A percentile compares a stretch with the other conserved stretches of the same genome.
Evolutionary conservation across 2,113 vertebrate genomes (phyloP).

Genomic region (Chroicocephalus ridibundus): DNA sequence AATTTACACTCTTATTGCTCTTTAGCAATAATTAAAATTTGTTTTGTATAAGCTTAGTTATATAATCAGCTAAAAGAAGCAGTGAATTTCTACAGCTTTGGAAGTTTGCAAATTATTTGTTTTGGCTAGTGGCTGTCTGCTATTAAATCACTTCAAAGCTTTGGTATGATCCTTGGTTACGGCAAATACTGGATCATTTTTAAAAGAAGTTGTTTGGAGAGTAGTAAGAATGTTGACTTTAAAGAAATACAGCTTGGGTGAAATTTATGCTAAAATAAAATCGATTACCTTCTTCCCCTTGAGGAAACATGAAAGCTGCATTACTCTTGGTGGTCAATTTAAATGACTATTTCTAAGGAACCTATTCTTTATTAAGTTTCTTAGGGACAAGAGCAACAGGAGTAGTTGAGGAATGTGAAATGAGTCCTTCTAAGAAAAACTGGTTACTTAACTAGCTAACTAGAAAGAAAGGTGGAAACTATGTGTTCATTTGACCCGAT

Average conservation of each 20-base stretch:
- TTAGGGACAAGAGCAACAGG: background rate
- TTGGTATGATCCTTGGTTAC: background rate
- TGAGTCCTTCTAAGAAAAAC: background rate
- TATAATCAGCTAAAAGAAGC: slow-evolving; percentile 1
- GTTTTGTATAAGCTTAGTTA: slow-evolving; percentile 1
- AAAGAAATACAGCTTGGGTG: background rate
- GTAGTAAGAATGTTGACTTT: background rate
- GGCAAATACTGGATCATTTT: background rate
- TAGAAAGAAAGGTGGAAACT: background rate
- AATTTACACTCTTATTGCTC: background rate
- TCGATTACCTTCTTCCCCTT: background rate
- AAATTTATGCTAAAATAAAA: background rate
- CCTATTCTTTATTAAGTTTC: background rate
- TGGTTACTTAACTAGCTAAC: background rate
- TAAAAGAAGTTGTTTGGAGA: background rate
- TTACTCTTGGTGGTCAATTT: background rate
- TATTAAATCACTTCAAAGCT: slow-evolving; percentile 5
- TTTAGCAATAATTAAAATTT: slow-evolving; percentile 18
- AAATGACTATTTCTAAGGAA: background rate
- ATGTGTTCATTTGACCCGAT: background rate
- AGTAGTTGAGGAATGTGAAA: background rate
- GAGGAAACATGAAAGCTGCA: background rate
- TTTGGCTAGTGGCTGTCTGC: background rate
- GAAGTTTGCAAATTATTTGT: background rate
- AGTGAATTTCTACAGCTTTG: background rate